phyloP scores from a whole-genome alignment of 2,797 vertebrate genomes.

The Enteromius thamalakanensis region DNA sequence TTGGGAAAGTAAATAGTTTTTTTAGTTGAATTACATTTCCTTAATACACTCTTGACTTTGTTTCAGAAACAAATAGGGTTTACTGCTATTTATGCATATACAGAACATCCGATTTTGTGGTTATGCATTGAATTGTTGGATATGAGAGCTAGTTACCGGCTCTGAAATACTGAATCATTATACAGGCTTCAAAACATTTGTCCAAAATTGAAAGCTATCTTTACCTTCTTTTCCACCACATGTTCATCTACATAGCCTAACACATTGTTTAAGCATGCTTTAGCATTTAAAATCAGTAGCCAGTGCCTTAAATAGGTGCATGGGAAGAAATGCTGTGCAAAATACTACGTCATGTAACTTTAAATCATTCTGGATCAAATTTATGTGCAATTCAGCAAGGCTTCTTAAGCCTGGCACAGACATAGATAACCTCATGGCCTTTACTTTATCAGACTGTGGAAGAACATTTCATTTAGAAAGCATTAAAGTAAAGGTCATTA shows the following conservation, averaged over 20 bases:
- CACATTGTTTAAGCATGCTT: constrained; percentile 56
- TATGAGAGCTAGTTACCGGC: constrained; percentile 34
- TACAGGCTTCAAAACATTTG: constrained; percentile 43
- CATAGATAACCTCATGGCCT: neutral
- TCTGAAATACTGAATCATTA: constrained; percentile 6
- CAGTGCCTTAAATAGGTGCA: constrained; percentile 25
- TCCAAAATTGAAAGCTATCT: constrained; percentile 43
- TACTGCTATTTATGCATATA: neutral
- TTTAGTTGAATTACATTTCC: neutral
- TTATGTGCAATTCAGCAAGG: constrained; percentile 61
- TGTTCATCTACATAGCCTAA: constrained; percentile 21
- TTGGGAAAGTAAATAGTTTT: neutral
- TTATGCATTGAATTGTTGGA: constrained; percentile 30
- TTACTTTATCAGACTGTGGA: neutral
- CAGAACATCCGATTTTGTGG: constrained; percentile 11
- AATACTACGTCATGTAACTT: constrained; percentile 49
- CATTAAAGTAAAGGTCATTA: constrained; percentile 38
- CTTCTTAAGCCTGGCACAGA: constrained; percentile 46
- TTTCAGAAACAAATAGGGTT: constrained; percentile 17
- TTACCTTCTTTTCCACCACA: constrained; percentile 35
- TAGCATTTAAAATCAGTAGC: constrained; percentile 41
- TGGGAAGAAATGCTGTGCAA: constrained; percentile 31
- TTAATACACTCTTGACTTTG: neutral
- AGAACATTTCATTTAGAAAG: constrained; percentile 50
- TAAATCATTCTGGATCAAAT: constrained; percentile 30